Evolutionary conservation across 1,140 invertebrate species (phyloP), one percentile per base, ranked within the genome.

Genomic region (Capitella teleta): DNA sequence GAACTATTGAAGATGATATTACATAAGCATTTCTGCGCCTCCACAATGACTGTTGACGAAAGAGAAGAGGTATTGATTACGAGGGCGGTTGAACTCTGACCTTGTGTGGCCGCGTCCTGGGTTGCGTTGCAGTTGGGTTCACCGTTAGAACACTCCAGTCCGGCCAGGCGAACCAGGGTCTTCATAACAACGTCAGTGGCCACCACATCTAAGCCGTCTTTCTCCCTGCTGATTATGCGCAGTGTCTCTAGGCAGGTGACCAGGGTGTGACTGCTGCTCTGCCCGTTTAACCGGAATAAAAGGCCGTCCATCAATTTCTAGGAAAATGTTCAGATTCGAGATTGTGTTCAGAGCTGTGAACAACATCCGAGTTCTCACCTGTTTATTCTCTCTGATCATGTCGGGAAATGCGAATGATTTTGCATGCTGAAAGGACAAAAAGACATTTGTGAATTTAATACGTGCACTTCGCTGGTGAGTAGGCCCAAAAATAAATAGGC

Each of bases 1-100:
- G 68, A 61, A 72, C 84, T 87, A 64, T 93, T 88, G 64, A 80
- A 93, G 40, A 91, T 75, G 37, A 94, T 70, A 72, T 96, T 96
- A 62, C 86, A 92, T 2, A 95, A 67, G 63, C 87, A 83, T 73
- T 94, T 96, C 40, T 87, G 67, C 0, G 86, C 82, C 71, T 93
- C 89, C 5, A 85, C 62, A 10, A 77, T 77, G 54, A 81, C 80
- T 80, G 63, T n/a, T n/a, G n/a, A n/a, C n/a, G n/a, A n/a, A n/a
- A n/a, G n/a, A n/a, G n/a, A n/a, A n/a, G n/a, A n/a, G n/a, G n/a
- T n/a, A n/a, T n/a, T n/a, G n/a, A n/a, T n/a, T n/a, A n/a, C n/a
- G n/a, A n/a, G n/a, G n/a, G n/a, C n/a, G n/a, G n/a, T n/a, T n/a
- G n/a, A n/a, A n/a, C n/a, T 61, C 52, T 43, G 66, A 59, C 10